Percentiles rank a stretch among this genome's conserved stretches.
Evolutionary conservation across 1,140 invertebrate genomes (phyloP).

Genomic region (Thaumatotibia leucotreta): DNA sequence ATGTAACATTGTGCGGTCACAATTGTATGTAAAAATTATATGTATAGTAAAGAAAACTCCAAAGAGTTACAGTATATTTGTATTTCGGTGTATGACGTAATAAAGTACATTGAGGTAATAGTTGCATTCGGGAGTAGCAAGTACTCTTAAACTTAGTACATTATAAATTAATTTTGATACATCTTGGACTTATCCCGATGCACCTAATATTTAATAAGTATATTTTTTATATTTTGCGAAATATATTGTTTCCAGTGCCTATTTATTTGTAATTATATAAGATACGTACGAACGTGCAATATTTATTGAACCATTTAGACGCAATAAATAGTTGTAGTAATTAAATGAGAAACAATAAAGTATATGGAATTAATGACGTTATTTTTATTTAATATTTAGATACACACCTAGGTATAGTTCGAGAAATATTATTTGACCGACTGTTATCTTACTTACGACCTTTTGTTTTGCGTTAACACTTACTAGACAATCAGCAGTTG

Average conservation of each 20-base stretch:
- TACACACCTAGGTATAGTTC: neutral
- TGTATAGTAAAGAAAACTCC: neutral
- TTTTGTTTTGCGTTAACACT: too few species aligned
- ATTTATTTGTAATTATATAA: neutral
- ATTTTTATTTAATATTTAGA: neutral
- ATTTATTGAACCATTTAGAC: neutral
- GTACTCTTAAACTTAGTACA: neutral
- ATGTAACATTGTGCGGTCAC: neutral
- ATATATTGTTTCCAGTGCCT: slow-evolving; percentile 13
- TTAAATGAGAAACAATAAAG: neutral
- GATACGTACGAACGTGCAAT: slow-evolving; percentile 4
- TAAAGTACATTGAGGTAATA: neutral
- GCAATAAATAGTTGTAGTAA: slow-evolving; percentile 5
- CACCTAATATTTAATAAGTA: neutral
- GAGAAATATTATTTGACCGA: too few species aligned
- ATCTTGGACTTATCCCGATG: neutral
- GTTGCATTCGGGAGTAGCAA: neutral
- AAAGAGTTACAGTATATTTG: neutral
- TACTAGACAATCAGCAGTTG: too few species aligned
- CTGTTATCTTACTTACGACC: too few species aligned
- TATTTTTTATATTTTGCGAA: slow-evolving; percentile 12
- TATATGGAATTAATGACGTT: neutral
- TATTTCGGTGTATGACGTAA: neutral
- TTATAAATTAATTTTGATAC: neutral
- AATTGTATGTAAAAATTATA: neutral